Evolutionary conservation across 2,888 invertebrate genomes (phyloP).

Genomic region (Meganola albula): DNA sequence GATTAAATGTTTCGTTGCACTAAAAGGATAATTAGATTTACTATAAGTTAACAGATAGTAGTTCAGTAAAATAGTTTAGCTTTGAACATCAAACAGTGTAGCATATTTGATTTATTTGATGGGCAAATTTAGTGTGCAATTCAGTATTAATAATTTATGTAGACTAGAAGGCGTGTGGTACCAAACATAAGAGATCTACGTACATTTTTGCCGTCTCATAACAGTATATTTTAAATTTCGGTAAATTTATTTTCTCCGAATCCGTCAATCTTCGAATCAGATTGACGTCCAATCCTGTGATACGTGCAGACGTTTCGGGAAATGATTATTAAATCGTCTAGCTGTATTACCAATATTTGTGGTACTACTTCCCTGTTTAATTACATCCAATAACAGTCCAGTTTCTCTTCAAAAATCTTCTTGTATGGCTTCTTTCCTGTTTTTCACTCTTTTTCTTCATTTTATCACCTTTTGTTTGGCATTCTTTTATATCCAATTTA

Average conservation of each 20-base stretch:
- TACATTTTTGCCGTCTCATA: neutral
- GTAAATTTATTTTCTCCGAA: neutral
- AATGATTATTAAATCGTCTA: neutral
- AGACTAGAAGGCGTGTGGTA: neutral
- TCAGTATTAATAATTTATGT: neutral
- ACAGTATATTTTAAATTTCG: neutral
- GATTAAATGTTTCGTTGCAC: slow-evolving; percentile 5
- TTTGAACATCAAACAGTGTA: slow-evolving; percentile 4
- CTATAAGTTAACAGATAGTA: slow-evolving; percentile 3
- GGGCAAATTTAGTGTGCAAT: slow-evolving; percentile 5
- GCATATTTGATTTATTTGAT: slow-evolving; percentile 5
- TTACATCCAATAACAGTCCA: slow-evolving; percentile 3
- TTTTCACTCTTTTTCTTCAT: slow-evolving; percentile 1
- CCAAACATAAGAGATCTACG: neutral
- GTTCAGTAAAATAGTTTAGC: slow-evolving; percentile 5
- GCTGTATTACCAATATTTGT: slow-evolving; percentile 3
- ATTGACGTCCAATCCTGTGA: neutral
- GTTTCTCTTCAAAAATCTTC: slow-evolving; percentile 4
- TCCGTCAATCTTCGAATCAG: neutral
- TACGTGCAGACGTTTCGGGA: neutral
- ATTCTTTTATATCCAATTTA: slow-evolving; percentile 1
- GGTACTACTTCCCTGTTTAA: slow-evolving; percentile 4
- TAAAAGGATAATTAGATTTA: slow-evolving; percentile 3
- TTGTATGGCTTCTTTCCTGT: slow-evolving; percentile 4
- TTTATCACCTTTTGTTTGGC: neutral